Conservation (phyloP, 2,113 vertebrate species). For the Salvelinus namaycush region DNA sequence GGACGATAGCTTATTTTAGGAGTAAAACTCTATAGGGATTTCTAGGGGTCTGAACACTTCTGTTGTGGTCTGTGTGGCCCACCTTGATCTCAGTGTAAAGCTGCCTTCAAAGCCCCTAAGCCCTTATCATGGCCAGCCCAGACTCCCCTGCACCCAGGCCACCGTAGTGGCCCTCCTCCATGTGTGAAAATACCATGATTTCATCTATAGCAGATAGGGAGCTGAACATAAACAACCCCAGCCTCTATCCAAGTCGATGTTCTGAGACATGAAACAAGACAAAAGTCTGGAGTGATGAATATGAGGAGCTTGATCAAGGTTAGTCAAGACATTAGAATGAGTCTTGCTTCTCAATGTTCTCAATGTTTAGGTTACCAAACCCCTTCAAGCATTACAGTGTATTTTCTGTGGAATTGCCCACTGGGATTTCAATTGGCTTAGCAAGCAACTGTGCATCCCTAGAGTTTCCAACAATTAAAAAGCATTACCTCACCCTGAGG, state of each 20-base stretch:
- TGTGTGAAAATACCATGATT: background rate
- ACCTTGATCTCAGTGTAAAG: constrained; percentile 68
- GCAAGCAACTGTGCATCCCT: constrained; percentile 5
- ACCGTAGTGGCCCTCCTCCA: background rate
- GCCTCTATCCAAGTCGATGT: background rate
- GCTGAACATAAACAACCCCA: background rate
- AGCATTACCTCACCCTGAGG: too few species aligned
- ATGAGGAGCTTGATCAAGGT: background rate
- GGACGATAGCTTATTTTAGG: constrained; percentile 43
- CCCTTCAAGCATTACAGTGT: background rate
- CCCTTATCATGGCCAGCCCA: constrained; percentile 66
- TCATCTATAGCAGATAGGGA: background rate
- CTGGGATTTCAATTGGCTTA: constrained; percentile 28
- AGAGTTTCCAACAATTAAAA: background rate
- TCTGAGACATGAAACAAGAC: background rate
- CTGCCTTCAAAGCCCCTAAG: constrained; percentile 66
- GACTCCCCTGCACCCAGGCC: constrained; percentile 27
- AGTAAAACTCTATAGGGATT: constrained; percentile 21
- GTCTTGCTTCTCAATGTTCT: background rate
- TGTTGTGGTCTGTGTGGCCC: constrained; percentile 23
- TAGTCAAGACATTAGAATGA: background rate
- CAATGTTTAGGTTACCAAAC: background rate
- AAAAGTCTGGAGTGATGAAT: background rate
- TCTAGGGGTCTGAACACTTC: constrained; percentile 8
- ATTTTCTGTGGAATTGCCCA: background rate